Base-by-base conservation (phyloP, 1,140 invertebrate species). In the Achroia grisella region DNA sequence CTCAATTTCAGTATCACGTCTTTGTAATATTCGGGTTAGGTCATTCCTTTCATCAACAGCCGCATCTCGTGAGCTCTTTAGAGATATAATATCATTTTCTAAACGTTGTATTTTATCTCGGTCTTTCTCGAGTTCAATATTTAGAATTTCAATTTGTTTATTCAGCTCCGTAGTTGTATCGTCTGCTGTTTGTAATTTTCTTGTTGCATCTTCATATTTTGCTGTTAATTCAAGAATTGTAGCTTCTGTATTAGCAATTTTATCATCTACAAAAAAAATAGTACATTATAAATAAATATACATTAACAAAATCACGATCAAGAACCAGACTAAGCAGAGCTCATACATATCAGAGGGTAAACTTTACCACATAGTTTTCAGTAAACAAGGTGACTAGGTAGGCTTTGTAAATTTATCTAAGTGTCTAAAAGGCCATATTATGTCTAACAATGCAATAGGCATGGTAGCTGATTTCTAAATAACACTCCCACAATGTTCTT, bases 11-110 rank as follows among this genome's bases (percentile, higher is more conserved):
- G 85, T 71, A 64, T 92, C 89, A 36, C 91, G 86, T 6, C 92
- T 80, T 62, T 94, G 89, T 17, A 94, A 74, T 61, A 93, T 90
- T 48, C 89, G 87, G 13, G 90, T 86, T 10, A 94, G 74, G 29
- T 89, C 88, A 80, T 94, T 92, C 32, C 91, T 88, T 71, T 95
- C 93, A 62, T 93, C 92, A 37, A 90, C 77, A 14, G 89, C 87
- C 12, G 86, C 70, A 76, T 92, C 89, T 52, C 91, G 62, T 37
- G 75, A 55, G 57, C 74, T 78, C 62, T 76, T 85, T 27, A 78
- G 37, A 31, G 77, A 77, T 42, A 77, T 71, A 13, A 67, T 62
- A 59, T 82, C 74, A 71, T 76, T 86, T 72, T 85, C 78, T 39
- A 83, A 52, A 10, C 66, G 62, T 15, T 12, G 28, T 17, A 87